Base-by-base conservation (phyloP, 1,140 invertebrate genomes). In the Brachionus sp. region DNA sequence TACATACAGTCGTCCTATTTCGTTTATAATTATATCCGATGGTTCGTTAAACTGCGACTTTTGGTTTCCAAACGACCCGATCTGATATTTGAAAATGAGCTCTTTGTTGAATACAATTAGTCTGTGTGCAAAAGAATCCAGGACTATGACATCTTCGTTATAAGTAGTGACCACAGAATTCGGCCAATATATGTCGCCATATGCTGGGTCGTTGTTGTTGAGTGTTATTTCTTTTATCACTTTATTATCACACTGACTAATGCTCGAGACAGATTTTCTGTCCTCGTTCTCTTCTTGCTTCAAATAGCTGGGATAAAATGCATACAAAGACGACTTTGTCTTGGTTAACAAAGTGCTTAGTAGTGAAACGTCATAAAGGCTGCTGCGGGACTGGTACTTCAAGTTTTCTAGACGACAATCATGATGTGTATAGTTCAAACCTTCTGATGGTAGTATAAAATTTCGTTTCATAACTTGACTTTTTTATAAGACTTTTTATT, bases 381-480 rank as follows among this genome's bases (percentile, higher is more conserved):
- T 80, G 25, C 62, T 66, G 7, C 77, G 19, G 13, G 62, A 80
- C 57, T 62, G 50, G 37, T 80, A 80, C 39, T 80, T 80, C 37
- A 80, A 25, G 10, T 19, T 44, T 62, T 62, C 50, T 35, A 44
- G 50, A 13, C 77, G 46, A 62, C 77, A 80, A 66, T 80, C 77
- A 25, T 80, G 77, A 13, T 80, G 77, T n/a, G 37, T 25, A n/a
- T 66, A 80, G 35, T 80, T 57, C 23, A 62, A 66, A 7, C 50
- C 50, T 80, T 80, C 77, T 10, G 77, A 80, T 62, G 77, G 77
- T 25, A 80, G 25, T 66, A 80, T 80, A 80, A 42, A 80, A 39
- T 57, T 44, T 44, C 62, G 77, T 57, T 64, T 80, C 50, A 80
- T 80, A 44, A n/a, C 29, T 29, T 29, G 3, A 29, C 29, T 78